A percentile compares a stretch with the other conserved stretches of the same genome.
Conservation (phyloP, 1,140 invertebrate genomes). For the Eueides isabella region DNA sequence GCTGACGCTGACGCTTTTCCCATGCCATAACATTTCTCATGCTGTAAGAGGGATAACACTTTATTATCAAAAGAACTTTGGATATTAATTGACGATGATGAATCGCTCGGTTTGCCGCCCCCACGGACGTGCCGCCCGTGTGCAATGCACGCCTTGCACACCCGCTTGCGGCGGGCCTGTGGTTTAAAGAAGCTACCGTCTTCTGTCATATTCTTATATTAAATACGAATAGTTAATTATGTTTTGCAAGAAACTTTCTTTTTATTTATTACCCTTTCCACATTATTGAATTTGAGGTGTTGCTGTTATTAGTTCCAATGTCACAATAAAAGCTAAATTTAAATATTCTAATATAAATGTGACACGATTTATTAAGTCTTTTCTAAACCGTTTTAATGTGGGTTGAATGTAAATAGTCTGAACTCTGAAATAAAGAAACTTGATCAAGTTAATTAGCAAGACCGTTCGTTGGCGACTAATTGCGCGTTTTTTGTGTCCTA, state of each 20-base stretch:
- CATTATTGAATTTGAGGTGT: not conserved
- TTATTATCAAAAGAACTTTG: too few relatives aligned
- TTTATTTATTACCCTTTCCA: not conserved
- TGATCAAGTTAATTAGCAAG: conserved; percentile 74
- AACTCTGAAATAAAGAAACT: conserved; percentile 60
- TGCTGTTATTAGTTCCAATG: not conserved
- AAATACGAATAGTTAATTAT: not conserved
- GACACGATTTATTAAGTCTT: conserved; percentile 21
- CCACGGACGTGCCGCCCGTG: too few relatives aligned
- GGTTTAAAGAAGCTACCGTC: too few relatives aligned
- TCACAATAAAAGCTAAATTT: not conserved
- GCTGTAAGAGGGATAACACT: too few relatives aligned
- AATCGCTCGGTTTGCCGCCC: too few relatives aligned
- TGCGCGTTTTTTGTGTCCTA: conserved; percentile 58
- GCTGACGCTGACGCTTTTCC: too few relatives aligned
- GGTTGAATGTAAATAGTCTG: conserved; percentile 53
- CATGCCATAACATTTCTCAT: too few relatives aligned
- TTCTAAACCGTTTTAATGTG: conserved; percentile 44
- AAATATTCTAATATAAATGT: conserved; percentile 15
- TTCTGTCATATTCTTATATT: not conserved
- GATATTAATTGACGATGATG: too few relatives aligned
- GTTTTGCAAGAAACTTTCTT: not conserved
- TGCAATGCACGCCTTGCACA: too few relatives aligned
- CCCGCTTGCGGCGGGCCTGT: too few relatives aligned
- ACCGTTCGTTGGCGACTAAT: conserved; percentile 68